A percentile compares a stretch with the other conserved stretches of the same genome.
These are phyloP conservation scores for Drosophila eugracilis DNA, from an alignment of 1,140 invertebrate genomes.

Conservation along the genomic window DNA sequence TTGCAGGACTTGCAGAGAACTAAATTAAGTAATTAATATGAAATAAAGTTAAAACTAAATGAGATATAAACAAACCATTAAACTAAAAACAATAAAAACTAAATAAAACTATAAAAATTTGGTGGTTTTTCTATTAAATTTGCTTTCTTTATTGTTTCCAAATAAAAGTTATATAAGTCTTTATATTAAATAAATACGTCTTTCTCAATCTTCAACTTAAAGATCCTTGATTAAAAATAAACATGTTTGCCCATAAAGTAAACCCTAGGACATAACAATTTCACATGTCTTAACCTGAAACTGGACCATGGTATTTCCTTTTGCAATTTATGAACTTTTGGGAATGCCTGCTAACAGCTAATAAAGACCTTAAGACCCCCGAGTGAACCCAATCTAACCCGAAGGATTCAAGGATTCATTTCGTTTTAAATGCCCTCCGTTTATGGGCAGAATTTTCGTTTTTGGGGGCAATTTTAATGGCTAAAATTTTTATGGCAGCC, in stretches of 20 bases:
- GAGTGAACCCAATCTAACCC: conserved; percentile 17
- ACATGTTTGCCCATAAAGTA: background rate
- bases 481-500: conserved; percentile 65
- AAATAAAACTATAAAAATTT: conserved; percentile 32
- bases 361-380: conserved; percentile 60
- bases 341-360: conserved; percentile 52
- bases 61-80: conserved; percentile 43
- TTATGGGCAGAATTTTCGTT: conserved; percentile 46
- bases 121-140: too few relatives aligned
- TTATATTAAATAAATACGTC: too few relatives aligned
- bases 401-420: conserved; percentile 51
- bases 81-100: conserved; percentile 44
- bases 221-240: background rate
- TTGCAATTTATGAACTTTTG: conserved; percentile 33
- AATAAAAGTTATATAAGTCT: too few relatives aligned
- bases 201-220: background rate
- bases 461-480: conserved; percentile 69
- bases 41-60: conserved; percentile 41
- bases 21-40: conserved; percentile 47
- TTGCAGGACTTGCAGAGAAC: conserved; percentile 18
- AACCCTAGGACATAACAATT: background rate
- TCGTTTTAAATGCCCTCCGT: conserved; percentile 69
- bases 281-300: conserved; percentile 3
- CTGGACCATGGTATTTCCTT: background rate
- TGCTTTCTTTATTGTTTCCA: too few relatives aligned